These are phyloP conservation scores for Parnassius smintheus DNA, from an alignment of 2,888 invertebrate species.

Conservation along the genomic window DNA sequence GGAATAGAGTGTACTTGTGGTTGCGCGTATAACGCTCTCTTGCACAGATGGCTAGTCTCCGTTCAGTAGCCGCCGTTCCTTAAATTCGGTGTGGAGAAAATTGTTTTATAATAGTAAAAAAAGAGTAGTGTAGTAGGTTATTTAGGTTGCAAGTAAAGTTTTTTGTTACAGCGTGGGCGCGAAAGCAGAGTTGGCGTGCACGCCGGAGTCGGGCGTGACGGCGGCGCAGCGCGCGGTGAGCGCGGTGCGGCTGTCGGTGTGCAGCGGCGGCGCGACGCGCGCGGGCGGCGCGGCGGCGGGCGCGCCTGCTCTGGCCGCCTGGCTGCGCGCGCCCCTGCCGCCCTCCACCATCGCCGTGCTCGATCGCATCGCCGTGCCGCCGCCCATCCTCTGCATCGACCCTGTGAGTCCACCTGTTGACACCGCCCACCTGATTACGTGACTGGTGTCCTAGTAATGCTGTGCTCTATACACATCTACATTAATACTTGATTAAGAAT, in stretches of 20 bases:
- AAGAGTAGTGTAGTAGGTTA: too few relatives aligned
- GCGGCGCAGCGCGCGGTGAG: conserved; percentile 54
- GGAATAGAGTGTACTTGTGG: too few relatives aligned
- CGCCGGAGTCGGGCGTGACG: conserved; percentile 48
- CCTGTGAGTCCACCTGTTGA: conserved; percentile 38
- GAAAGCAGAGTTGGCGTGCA: conserved; percentile 55
- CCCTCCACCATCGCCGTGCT: conserved; percentile 55
- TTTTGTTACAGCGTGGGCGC: conserved; percentile 52
- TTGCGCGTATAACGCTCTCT: too few relatives aligned
- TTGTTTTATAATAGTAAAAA: too few relatives aligned
- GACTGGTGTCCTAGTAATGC: too few relatives aligned
- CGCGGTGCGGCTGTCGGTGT: conserved; percentile 56
- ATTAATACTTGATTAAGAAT: too few relatives aligned
- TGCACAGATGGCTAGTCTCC: too few relatives aligned
- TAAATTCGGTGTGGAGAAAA: too few relatives aligned
- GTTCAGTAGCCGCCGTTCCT: too few relatives aligned
- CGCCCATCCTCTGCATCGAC: conserved; percentile 55
- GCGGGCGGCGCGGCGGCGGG: conserved; percentile 40
- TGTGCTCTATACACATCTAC: too few relatives aligned
- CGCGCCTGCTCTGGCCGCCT: conserved; percentile 59
- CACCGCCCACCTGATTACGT: too few relatives aligned
- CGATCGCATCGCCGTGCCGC: conserved; percentile 56
- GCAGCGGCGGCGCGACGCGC: conserved; percentile 55
- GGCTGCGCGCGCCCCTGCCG: conserved; percentile 64
- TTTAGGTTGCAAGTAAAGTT: conserved; percentile 9